Percentiles rank a stretch among this genome's conserved stretches.
Evolutionary conservation across 2,888 invertebrate species (phyloP).

Genomic region (Gerosis bhagava): DNA sequence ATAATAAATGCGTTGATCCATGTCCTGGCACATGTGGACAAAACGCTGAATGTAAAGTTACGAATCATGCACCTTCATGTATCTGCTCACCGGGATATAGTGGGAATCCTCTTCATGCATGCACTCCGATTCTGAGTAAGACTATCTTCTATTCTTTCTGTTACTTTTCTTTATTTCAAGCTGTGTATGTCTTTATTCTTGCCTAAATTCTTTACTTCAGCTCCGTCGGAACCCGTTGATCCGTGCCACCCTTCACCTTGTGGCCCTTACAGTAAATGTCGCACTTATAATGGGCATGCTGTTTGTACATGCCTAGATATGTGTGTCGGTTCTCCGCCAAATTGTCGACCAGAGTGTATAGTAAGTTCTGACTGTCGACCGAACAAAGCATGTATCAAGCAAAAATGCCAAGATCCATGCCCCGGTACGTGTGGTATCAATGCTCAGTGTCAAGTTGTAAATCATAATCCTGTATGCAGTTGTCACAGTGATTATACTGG

Average conservation of each 20-base stretch:
- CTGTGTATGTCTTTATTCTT: slow-evolving; percentile 46
- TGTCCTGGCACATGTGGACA: slow-evolving; percentile 90
- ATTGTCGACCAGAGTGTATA: slow-evolving; percentile 90
- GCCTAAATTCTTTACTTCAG: slow-evolving; percentile 57
- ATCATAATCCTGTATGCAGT: slow-evolving; percentile 91
- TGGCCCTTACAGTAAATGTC: slow-evolving; percentile 90
- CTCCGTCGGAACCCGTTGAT: slow-evolving; percentile 76
- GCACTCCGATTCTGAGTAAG: slow-evolving; percentile 84
- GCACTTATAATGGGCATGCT: slow-evolving; percentile 86
- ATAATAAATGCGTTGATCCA: slow-evolving; percentile 90
- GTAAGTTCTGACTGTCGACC: slow-evolving; percentile 90
- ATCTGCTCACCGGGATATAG: slow-evolving; percentile 87
- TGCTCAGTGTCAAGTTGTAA: slow-evolving; percentile 89
- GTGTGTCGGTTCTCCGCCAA: slow-evolving; percentile 89
- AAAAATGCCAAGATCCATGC: slow-evolving; percentile 90
- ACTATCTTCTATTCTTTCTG: slow-evolving; percentile 62
- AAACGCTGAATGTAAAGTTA: slow-evolving; percentile 88
- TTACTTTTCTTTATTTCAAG: slow-evolving; percentile 46
- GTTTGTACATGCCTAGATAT: slow-evolving; percentile 89
- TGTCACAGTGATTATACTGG: slow-evolving; percentile 87
- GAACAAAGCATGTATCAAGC: slow-evolving; percentile 89
- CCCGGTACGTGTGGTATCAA: slow-evolving; percentile 89
- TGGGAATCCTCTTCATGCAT: slow-evolving; percentile 88
- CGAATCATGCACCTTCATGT: slow-evolving; percentile 90
- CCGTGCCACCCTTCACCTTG: slow-evolving; percentile 91